Evolutionary conservation across 2,888 invertebrate genomes (phyloP).

Genomic region (Ochropleura leucogaster): DNA sequence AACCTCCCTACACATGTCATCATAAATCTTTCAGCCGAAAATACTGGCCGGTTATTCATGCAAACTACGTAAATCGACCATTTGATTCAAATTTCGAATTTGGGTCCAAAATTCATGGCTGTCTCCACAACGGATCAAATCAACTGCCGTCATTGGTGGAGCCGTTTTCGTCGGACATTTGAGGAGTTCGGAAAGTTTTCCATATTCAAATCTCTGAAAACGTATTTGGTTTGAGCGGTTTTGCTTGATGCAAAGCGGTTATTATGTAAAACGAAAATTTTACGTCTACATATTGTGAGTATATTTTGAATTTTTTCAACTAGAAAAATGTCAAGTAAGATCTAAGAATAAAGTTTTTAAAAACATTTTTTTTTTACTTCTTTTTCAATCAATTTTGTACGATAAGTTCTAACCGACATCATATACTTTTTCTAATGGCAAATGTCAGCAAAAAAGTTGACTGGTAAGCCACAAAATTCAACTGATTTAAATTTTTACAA

Average conservation of each 20-base stretch:
- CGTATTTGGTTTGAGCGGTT: constrained; percentile 49
- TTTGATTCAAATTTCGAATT: constrained; percentile 46
- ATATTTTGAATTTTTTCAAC: constrained; percentile 3
- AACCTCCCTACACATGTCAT: not conserved
- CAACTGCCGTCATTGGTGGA: constrained; percentile 35
- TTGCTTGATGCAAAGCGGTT: constrained; percentile 21
- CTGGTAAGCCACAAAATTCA: not conserved
- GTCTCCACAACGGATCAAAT: constrained; percentile 42
- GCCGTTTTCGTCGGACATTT: constrained; percentile 43
- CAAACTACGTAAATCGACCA: constrained; percentile 26
- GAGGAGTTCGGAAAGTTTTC: constrained; percentile 41
- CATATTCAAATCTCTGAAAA: constrained; percentile 57
- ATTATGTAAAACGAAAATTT: not conserved
- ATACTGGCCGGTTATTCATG: constrained; percentile 13
- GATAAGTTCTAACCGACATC: not conserved
- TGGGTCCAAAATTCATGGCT: constrained; percentile 38
- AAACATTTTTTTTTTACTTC: too few relatives aligned
- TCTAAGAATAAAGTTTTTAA: not conserved
- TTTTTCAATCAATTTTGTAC: not conserved
- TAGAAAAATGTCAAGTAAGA: not conserved
- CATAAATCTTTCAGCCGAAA: not conserved
- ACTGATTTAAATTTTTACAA: not conserved
- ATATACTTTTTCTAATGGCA: not conserved
- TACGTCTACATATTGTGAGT: not conserved
- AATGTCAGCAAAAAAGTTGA: not conserved